A percentile compares a stretch with the other conserved stretches of the same genome.
phyloP scores from a whole-genome alignment of 2,113 vertebrate genomes.

The Onychostruthus taczanowskii region DNA sequence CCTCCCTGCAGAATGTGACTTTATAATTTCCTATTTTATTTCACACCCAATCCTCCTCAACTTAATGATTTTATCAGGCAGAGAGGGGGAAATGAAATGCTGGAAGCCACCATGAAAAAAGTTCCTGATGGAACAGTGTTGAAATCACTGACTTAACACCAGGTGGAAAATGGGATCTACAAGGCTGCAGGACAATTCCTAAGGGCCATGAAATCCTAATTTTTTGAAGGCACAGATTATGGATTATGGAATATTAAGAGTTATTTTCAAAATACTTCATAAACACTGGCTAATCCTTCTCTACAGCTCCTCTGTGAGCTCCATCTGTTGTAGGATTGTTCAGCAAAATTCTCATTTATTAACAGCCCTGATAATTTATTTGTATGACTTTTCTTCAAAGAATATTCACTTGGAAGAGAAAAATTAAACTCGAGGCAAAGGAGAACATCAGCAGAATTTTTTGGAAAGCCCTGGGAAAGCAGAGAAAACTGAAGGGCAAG shows the following conservation, averaged over 20 bases:
- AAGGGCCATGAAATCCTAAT: not conserved
- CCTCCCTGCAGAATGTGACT: not conserved
- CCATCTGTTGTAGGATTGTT: not conserved
- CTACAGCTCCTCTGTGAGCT: not conserved
- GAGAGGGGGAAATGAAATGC: not conserved
- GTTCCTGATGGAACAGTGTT: not conserved
- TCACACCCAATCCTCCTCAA: not conserved
- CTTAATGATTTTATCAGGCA: constrained; percentile 9
- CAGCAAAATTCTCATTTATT: not conserved
- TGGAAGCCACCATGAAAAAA: not conserved
- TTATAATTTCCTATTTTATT: constrained; percentile 9
- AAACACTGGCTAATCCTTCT: not conserved
- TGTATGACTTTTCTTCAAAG: not conserved
- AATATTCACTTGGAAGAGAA: not conserved
- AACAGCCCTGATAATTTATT: not conserved
- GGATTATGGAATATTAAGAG: not conserved
- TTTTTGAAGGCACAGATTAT: not conserved
- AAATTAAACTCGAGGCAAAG: not conserved
- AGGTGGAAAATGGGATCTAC: not conserved
- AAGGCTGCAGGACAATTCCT: not conserved
- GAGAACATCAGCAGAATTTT: not conserved
- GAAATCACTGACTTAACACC: not conserved
- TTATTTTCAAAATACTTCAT: not conserved
- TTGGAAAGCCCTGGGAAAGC: not conserved
- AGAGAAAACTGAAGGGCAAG: not conserved